Percentiles rank a stretch among this genome's conserved stretches.
Conservation (phyloP, 2,797 vertebrate species). For the Anabacerthia variegaticeps region DNA sequence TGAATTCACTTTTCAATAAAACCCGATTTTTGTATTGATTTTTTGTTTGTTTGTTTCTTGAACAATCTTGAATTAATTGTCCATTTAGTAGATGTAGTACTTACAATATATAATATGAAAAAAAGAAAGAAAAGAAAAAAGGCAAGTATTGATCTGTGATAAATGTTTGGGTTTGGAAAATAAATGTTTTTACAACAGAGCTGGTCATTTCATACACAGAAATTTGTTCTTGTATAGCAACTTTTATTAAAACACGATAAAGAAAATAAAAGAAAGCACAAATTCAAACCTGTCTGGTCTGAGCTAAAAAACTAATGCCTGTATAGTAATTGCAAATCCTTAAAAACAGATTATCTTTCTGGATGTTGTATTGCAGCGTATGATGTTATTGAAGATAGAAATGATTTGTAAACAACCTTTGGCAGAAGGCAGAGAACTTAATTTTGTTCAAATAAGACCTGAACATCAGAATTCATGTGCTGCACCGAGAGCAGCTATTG, state of each 20-base stretch:
- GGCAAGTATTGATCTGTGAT: background rate
- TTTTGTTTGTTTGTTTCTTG: background rate
- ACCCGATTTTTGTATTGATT: background rate
- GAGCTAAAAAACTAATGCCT: constrained; percentile 55
- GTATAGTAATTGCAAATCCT: constrained; percentile 75
- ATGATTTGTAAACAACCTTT: constrained; percentile 77
- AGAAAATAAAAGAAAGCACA: constrained; percentile 59
- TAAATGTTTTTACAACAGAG: background rate
- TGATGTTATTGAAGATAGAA: constrained; percentile 66
- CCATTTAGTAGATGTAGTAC: background rate
- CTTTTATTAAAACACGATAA: constrained; percentile 22
- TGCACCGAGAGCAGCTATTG: constrained; percentile 42
- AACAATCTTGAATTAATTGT: background rate
- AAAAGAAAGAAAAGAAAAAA: background rate
- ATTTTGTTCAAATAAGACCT: constrained; percentile 76
- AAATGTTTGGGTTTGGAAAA: background rate
- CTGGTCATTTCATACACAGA: background rate
- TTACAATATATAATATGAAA: background rate
- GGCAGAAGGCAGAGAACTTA: constrained; percentile 71
- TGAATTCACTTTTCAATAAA: background rate
- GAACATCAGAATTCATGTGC: constrained; percentile 69
- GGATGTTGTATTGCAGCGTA: constrained; percentile 51
- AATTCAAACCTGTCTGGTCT: constrained; percentile 49
- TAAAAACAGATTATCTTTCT: constrained; percentile 78
- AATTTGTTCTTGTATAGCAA: constrained; percentile 15